phyloP scores from a whole-genome alignment of 1,140 invertebrate genomes.

The Zaprionus vittiger region DNA sequence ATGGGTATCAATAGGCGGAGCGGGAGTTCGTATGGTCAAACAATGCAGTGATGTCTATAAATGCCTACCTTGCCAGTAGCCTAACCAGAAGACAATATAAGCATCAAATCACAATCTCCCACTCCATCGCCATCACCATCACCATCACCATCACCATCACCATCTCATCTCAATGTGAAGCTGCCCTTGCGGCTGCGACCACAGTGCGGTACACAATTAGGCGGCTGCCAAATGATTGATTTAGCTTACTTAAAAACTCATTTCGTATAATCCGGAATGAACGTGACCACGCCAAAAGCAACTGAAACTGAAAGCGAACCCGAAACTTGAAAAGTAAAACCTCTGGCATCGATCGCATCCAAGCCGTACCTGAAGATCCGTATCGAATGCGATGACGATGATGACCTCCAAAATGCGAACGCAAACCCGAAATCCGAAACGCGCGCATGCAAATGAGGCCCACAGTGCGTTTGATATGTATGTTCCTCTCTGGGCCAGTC shows the following conservation, averaged over 20 bases:
- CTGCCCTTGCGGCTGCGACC: slow-evolving; percentile 50
- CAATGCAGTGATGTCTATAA: slow-evolving; percentile 29
- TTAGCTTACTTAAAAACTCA: slow-evolving; percentile 77
- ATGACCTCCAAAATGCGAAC: slow-evolving; percentile 45
- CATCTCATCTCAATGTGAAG: slow-evolving; percentile 8
- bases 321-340: slow-evolving; percentile 19
- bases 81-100: slow-evolving; percentile 49
- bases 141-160: not conserved
- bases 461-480: slow-evolving; percentile 53
- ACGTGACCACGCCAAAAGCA: slow-evolving; percentile 45
- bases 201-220: slow-evolving; percentile 59
- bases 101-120: slow-evolving; percentile 38
- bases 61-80: slow-evolving; percentile 50
- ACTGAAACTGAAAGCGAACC: slow-evolving; percentile 37
- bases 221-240: slow-evolving; percentile 75
- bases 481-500: slow-evolving; percentile 35
- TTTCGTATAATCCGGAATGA: slow-evolving; percentile 69
- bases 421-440: slow-evolving; percentile 29
- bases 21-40: slow-evolving; percentile 59
- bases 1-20: slow-evolving; percentile 43
- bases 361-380: slow-evolving; percentile 42
- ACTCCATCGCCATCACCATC: not conserved
- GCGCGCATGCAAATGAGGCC: slow-evolving; percentile 63
- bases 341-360: slow-evolving; percentile 19
- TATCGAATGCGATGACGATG: slow-evolving; percentile 43